Evolutionary conservation across 2,888 invertebrate genomes (phyloP).

Genomic region (Heteropelma amictum): DNA sequence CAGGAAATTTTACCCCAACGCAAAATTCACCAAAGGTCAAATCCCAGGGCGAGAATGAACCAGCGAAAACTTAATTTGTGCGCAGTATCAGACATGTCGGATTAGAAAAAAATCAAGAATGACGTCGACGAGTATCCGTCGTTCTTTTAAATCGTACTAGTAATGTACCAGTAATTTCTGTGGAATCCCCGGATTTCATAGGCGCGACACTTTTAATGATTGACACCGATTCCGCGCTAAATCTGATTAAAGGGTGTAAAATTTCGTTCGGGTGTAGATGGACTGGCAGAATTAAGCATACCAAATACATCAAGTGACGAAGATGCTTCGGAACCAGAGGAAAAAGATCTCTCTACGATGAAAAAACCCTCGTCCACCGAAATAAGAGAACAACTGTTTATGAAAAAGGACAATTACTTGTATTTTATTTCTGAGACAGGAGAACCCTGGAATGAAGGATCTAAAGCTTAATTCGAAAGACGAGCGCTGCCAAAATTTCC

Average conservation of each 20-base stretch:
- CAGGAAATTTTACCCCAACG: background rate
- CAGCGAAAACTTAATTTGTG: background rate
- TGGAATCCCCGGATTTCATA: background rate
- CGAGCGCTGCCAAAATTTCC: no score
- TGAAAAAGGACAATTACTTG: no score
- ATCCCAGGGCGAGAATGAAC: background rate
- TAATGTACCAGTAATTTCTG: conserved; percentile 14
- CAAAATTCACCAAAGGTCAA: background rate
- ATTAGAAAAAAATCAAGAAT: background rate
- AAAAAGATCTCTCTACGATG: no score
- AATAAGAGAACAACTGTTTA: no score
- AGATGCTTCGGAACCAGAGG: no score
- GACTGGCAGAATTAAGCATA: no score
- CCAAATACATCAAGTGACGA: no score
- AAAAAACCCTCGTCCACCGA: no score
- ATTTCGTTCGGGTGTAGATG: no score
- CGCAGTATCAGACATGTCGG: background rate
- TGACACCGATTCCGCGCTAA: conserved; percentile 19
- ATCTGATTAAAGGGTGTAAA: conserved; percentile 32
- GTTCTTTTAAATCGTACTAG: conserved; percentile 12
- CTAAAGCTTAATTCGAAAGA: no score
- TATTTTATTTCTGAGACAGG: no score
- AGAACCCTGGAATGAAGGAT: no score
- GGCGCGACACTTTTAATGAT: conserved; percentile 26
- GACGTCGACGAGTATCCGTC: background rate